A percentile compares a stretch with the other conserved stretches of the same genome.
Evolutionary conservation across 2,113 vertebrate species (phyloP).

Genomic region (Embiotoca jacksoni): DNA sequence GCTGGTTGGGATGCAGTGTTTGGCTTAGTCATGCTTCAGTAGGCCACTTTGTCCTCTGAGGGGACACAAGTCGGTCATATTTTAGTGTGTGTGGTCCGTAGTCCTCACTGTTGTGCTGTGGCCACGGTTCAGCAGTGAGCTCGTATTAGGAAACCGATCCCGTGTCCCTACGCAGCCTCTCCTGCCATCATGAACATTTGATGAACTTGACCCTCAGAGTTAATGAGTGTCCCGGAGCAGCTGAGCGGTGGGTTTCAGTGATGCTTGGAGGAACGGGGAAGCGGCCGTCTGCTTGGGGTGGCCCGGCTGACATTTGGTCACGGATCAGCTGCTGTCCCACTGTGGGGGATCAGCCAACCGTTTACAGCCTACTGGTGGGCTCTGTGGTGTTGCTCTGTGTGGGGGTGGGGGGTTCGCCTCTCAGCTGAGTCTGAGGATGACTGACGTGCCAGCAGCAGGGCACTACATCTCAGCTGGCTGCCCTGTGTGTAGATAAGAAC

Average conservation of each 20-base stretch:
- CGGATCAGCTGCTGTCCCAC: constrained; percentile 17
- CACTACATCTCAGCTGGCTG: neutral
- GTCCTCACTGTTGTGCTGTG: neutral
- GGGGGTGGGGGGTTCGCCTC: constrained; percentile 2
- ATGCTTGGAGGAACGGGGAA: constrained; percentile 18
- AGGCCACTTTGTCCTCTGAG: no score
- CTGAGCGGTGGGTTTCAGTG: constrained; percentile 19
- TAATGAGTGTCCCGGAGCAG: constrained; percentile 30
- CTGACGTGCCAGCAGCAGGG: neutral
- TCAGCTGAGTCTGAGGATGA: neutral
- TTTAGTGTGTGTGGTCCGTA: constrained; percentile 1
- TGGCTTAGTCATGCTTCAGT: no score
- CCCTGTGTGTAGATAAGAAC: neutral
- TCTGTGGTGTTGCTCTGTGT: constrained; percentile 16
- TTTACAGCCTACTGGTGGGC: constrained; percentile 25
- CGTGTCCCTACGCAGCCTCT: constrained; percentile 11
- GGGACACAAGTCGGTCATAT: neutral
- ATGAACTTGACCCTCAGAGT: constrained; percentile 46
- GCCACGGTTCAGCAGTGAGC: constrained; percentile 7
- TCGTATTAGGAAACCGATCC: constrained; percentile 3
- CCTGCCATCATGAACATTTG: neutral
- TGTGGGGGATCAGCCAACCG: constrained; percentile 1
- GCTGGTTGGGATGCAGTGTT: neutral
- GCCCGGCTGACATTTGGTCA: constrained; percentile 28
- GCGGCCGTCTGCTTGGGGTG: constrained; percentile 4